Percentiles rank a stretch among this genome's conserved stretches.
phyloP scores from a whole-genome alignment of 2,888 invertebrate species.

The Leucophenga montana region DNA sequence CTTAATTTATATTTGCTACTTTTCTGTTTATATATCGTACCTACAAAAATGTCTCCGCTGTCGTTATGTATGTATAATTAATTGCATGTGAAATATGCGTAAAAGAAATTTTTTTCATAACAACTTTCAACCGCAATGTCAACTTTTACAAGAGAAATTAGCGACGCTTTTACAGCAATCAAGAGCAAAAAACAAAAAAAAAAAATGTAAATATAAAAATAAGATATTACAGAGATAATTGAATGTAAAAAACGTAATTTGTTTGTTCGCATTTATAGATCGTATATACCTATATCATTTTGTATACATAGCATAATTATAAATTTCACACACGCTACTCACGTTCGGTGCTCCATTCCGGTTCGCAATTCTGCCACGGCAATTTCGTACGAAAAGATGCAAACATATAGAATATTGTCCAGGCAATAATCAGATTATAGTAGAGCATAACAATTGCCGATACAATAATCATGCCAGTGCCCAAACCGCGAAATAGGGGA shows the following conservation, averaged over 20 bases:
- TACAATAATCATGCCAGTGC: slow-evolving; percentile 85
- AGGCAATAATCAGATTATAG: slow-evolving; percentile 84
- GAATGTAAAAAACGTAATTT: neutral
- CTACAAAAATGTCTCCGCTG: too few species aligned
- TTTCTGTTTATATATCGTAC: neutral
- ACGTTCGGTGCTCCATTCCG: slow-evolving; percentile 81
- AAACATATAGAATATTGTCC: slow-evolving; percentile 85
- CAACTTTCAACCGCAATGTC: neutral
- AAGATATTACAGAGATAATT: neutral
- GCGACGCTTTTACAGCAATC: too few species aligned
- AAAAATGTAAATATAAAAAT: slow-evolving; percentile 17
- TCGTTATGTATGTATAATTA: slow-evolving; percentile 14
- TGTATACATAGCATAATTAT: too few species aligned
- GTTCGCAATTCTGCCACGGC: slow-evolving; percentile 83
- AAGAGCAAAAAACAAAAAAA: too few species aligned
- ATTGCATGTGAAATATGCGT: slow-evolving; percentile 13
- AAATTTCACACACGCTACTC: slow-evolving; percentile 64
- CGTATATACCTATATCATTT: too few species aligned
- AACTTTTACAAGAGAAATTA: neutral
- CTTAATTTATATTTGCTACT: slow-evolving; percentile 16
- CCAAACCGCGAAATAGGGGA: slow-evolving; percentile 80
- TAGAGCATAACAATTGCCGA: slow-evolving; percentile 84
- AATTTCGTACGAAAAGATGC: slow-evolving; percentile 79
- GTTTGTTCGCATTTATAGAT: too few species aligned
- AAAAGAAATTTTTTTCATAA: neutral